Evolutionary conservation across 2,888 invertebrate genomes (phyloP).

Genomic region (Lithophane leautieri): DNA sequence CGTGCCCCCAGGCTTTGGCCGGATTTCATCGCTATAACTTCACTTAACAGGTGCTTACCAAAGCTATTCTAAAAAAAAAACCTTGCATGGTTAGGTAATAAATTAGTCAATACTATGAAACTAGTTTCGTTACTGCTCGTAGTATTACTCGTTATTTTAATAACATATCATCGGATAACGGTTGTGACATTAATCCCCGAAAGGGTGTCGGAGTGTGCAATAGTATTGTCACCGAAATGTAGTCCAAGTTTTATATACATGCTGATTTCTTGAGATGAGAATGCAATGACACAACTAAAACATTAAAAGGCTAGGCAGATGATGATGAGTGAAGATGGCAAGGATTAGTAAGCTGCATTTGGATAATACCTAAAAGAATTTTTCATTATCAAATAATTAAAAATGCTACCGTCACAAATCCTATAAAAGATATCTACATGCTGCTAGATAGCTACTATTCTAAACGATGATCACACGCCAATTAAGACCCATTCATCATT

Average conservation of each 20-base stretch:
- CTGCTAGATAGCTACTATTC: neutral
- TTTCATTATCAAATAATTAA: no score
- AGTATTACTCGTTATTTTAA: constrained; percentile 35
- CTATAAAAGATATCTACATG: no score
- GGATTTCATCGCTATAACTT: constrained; percentile 63
- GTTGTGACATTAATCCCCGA: constrained; percentile 44
- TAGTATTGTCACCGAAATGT: constrained; percentile 27
- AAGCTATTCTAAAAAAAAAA: constrained; percentile 62
- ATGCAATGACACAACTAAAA: neutral
- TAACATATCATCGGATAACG: constrained; percentile 22
- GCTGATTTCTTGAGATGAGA: neutral
- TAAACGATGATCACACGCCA: constrained; percentile 40
- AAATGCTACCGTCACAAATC: no score
- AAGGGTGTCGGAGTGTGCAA: constrained; percentile 17
- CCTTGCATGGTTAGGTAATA: constrained; percentile 57
- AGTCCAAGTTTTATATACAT: neutral
- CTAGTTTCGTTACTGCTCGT: constrained; percentile 46
- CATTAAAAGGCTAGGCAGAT: no score
- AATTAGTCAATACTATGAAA: constrained; percentile 49
- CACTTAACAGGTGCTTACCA: constrained; percentile 61
- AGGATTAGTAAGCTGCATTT: no score
- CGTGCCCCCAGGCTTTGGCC: constrained; percentile 60
- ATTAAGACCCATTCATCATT: constrained; percentile 57
- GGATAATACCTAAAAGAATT: no score
- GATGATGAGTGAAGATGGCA: no score